Conservation (phyloP, 2,797 vertebrate genomes). For the Amphiprion clarkii region DNA sequence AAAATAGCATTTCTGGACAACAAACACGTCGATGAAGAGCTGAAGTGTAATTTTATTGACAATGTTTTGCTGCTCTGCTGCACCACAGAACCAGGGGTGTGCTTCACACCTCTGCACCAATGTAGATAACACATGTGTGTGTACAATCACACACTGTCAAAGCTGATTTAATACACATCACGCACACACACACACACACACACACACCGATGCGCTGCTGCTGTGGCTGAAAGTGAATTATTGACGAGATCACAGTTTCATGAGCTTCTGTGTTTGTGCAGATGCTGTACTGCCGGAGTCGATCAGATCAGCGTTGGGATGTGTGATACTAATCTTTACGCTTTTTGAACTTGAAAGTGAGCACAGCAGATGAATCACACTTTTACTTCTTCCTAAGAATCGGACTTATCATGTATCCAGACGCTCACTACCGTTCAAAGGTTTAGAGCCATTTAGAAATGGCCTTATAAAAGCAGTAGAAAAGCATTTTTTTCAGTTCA, state of each 20-base stretch:
- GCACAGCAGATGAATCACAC: conserved; percentile 52
- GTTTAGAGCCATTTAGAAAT: too few relatives aligned
- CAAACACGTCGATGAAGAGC: conserved; percentile 11
- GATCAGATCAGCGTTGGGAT: conserved; percentile 27
- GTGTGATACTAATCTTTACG: conserved; percentile 71
- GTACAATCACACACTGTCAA: background rate
- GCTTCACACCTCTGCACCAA: conserved; percentile 55
- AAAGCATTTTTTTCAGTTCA: too few relatives aligned
- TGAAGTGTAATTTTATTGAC: conserved; percentile 36
- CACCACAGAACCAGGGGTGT: conserved; percentile 29
- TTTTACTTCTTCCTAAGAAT: conserved; percentile 45
- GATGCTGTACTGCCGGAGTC: conserved; percentile 13
- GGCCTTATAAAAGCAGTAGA: too few relatives aligned
- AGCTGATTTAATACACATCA: too few relatives aligned
- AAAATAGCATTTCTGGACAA: background rate
- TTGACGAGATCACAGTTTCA: conserved; percentile 42
- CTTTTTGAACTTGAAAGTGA: conserved; percentile 38
- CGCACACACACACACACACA: background rate
- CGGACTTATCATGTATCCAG: conserved; percentile 26
- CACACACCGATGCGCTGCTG: background rate
- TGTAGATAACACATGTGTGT: background rate
- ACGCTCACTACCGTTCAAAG: too few relatives aligned
- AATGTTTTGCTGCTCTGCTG: conserved; percentile 20
- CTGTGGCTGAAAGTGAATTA: conserved; percentile 54
- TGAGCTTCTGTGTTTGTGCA: conserved; percentile 10